phyloP scores from a whole-genome alignment of 1,140 invertebrate genomes.

The Propsilocerus akamusi region DNA sequence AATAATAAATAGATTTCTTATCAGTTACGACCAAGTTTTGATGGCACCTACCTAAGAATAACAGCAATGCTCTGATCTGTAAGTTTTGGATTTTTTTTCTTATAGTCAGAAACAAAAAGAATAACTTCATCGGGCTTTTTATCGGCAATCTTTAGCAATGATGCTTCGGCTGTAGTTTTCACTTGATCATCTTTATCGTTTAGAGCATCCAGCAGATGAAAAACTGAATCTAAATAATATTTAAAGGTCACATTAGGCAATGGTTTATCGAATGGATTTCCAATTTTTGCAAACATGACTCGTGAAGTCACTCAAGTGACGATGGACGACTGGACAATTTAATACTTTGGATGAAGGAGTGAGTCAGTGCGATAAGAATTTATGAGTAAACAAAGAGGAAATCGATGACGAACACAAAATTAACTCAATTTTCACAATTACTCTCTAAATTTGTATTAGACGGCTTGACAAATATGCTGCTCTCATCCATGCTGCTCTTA shows the following conservation, averaged over 20 bases:
- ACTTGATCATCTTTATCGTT: constrained; percentile 37
- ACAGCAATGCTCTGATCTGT: constrained; percentile 33
- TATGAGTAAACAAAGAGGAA: background rate
- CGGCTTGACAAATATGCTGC: no score
- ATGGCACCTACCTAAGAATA: constrained; percentile 33
- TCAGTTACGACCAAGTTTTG: constrained; percentile 22
- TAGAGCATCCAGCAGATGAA: constrained; percentile 32
- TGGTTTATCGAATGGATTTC: background rate
- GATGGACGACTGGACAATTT: background rate
- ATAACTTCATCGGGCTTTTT: constrained; percentile 32
- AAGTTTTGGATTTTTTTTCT: constrained; percentile 17
- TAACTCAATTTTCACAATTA: background rate
- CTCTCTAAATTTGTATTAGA: background rate
- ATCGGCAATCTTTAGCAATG: constrained; percentile 33
- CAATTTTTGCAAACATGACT: background rate
- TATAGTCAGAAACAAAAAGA: constrained; percentile 21
- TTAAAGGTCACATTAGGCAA: background rate
- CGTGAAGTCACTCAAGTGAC: background rate
- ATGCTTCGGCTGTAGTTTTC: constrained; percentile 27
- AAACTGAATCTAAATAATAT: constrained; percentile 30
- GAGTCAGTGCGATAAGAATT: background rate
- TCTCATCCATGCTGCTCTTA: no score
- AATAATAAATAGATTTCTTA: constrained; percentile 5
- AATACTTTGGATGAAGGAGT: background rate
- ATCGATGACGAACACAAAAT: no score